Evolutionary conservation across 2,797 vertebrate species (phyloP).

Genomic region (Enteromius treurensis): DNA sequence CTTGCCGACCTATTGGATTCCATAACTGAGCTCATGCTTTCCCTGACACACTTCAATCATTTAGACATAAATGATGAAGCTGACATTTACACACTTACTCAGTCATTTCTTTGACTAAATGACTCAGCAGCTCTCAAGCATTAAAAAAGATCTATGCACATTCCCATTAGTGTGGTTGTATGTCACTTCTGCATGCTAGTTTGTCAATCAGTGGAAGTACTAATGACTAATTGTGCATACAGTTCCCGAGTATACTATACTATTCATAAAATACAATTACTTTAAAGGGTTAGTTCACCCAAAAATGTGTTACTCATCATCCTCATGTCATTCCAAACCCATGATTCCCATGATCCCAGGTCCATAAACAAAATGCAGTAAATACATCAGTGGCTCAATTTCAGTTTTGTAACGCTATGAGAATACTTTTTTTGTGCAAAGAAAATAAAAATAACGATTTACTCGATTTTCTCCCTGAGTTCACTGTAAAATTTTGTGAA

Average conservation of each 20-base stretch:
- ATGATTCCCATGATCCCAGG: too few species aligned
- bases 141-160: neutral
- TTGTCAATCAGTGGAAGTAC: neutral
- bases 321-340: too few species aligned
- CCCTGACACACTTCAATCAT: slow-evolving; percentile 1
- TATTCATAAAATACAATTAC: neutral
- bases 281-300: neutral
- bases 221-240: neutral
- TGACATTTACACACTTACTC: neutral
- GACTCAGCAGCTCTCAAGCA: neutral
- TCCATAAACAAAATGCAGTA: too few species aligned
- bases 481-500: neutral
- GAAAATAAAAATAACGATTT: too few species aligned
- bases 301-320: too few species aligned
- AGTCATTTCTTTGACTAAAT: neutral
- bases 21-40: neutral
- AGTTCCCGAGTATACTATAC: neutral
- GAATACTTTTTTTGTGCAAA: too few species aligned
- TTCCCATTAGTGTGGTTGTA: neutral
- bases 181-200: neutral
- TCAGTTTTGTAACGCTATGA: too few species aligned
- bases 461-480: too few species aligned
- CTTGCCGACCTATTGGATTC: neutral
- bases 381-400: too few species aligned
- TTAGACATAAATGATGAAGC: slow-evolving; percentile 2